Base-by-base conservation (phyloP, 2,113 vertebrate genomes). In the zebrafish (Danio rerio) region DNA sequence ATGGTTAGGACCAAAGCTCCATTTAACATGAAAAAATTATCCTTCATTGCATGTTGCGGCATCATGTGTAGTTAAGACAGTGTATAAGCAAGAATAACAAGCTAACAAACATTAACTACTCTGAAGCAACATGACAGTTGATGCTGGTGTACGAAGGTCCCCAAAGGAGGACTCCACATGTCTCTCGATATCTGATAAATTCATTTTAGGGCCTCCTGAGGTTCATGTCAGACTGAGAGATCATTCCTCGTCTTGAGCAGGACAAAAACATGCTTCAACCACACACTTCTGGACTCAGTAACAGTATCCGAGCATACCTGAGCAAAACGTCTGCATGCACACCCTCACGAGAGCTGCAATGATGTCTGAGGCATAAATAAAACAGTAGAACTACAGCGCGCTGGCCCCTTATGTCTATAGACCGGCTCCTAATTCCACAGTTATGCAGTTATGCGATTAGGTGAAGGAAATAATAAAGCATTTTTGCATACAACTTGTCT, bases 271-370 rank as follows among this genome's bases (percentile, higher is more conserved):
- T n/a, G n/a, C 40, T 47, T 81, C 13, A 61, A 71, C 53, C 53
- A 71, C 78, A 81, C 56, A 71, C n/a, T 81, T 66, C 78, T 59
- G 78, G 20, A 49, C 69, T 65, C 42, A 43, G 47, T 21, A 71
- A 7, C 20, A 42, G 56, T 5, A 49, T 15, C 13, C n/a, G 47
- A 5, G 18, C 40, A 80, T 47, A 69, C 63, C 63, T 80, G 63
- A 47, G 50, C 6, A 9, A 42, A 69, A 80, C n/a, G 10, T 71
- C 66, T 80, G 52, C 15, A 50, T 40, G 56, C 58, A 18, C 7
- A 15, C 45, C 21, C 47, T 71, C 18, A 45, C 6, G 1, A 71
- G 68, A 50, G 47, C 18, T 18, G 4, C 7, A 50, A 5, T 71
- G 47, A 71, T 12, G 7, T 71, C 69, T 15, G 20, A 71, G 52